Conservation (phyloP, 1,140 invertebrate genomes). For the Polypedilum pembai region DNA sequence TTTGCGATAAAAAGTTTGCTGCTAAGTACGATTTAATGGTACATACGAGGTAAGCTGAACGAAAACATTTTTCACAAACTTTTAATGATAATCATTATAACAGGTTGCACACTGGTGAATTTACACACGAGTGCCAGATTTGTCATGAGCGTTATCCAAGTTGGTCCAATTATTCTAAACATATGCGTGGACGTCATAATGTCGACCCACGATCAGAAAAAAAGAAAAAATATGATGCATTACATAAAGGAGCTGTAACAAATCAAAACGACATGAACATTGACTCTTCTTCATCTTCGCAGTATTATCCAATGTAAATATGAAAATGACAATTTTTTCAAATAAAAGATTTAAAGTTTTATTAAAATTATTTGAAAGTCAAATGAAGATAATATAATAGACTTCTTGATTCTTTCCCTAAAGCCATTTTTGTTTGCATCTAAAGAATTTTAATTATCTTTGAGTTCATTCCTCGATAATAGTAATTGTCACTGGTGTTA, state of each 20-base stretch:
- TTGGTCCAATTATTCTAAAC: conserved; percentile 16
- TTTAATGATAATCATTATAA: neutral
- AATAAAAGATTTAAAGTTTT: neutral
- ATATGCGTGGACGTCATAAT: conserved; percentile 23
- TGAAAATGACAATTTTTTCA: neutral
- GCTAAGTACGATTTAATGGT: conserved; percentile 18
- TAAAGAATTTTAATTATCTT: too few species aligned
- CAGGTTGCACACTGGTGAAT: neutral
- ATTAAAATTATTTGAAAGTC: too few species aligned
- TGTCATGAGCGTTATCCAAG: neutral
- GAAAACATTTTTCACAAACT: neutral
- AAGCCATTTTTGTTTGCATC: too few species aligned
- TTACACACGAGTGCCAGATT: neutral
- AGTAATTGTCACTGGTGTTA: too few species aligned
- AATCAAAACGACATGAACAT: neutral
- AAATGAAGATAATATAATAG: too few species aligned
- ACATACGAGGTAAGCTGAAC: neutral
- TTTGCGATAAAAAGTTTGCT: neutral
- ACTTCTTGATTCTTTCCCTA: too few species aligned
- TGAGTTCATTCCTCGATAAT: too few species aligned
- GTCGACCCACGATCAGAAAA: neutral
- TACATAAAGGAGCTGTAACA: neutral
- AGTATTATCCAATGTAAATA: neutral
- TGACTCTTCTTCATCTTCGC: neutral
- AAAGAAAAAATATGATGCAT: conserved; percentile 24